phyloP scores from a whole-genome alignment of 2,113 vertebrate genomes.

The Leucopsar rothschildi region DNA sequence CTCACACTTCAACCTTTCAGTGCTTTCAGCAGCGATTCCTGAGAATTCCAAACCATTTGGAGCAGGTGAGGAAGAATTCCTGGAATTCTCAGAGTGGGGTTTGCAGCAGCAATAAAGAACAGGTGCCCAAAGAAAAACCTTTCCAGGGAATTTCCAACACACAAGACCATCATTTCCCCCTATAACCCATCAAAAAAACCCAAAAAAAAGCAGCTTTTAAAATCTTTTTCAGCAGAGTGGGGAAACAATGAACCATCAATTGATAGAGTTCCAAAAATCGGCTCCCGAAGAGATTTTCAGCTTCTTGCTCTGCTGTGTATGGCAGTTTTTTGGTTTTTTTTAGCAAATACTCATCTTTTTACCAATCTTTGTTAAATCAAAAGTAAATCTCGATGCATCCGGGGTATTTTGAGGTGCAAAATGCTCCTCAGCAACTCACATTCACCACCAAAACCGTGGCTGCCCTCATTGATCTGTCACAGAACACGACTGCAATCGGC shows the following conservation, averaged over 20 bases:
- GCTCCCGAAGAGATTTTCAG: not conserved
- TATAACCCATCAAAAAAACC: not conserved
- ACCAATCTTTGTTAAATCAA: not conserved
- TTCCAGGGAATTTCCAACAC: not conserved
- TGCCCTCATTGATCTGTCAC: too few relatives aligned
- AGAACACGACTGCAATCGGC: rapidly evolving
- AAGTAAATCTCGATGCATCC: rapidly evolving
- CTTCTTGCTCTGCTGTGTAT: not conserved
- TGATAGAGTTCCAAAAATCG: not conserved
- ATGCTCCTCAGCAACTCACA: not conserved
- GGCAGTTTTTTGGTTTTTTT: not conserved
- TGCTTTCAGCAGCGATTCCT: not conserved
- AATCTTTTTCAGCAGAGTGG: not conserved
- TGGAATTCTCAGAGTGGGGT: not conserved
- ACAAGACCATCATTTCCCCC: too few relatives aligned
- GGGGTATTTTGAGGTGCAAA: too few relatives aligned
- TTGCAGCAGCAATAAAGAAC: not conserved
- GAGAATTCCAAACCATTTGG: not conserved
- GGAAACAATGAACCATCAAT: not conserved
- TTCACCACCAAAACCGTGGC: not conserved
- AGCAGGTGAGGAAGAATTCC: not conserved
- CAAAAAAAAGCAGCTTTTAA: not conserved
- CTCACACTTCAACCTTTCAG: not conserved
- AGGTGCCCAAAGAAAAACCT: not conserved
- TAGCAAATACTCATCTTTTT: not conserved